Base-by-base conservation (phyloP, 1,140 invertebrate genomes). In the Drosophila truncata region DNA sequence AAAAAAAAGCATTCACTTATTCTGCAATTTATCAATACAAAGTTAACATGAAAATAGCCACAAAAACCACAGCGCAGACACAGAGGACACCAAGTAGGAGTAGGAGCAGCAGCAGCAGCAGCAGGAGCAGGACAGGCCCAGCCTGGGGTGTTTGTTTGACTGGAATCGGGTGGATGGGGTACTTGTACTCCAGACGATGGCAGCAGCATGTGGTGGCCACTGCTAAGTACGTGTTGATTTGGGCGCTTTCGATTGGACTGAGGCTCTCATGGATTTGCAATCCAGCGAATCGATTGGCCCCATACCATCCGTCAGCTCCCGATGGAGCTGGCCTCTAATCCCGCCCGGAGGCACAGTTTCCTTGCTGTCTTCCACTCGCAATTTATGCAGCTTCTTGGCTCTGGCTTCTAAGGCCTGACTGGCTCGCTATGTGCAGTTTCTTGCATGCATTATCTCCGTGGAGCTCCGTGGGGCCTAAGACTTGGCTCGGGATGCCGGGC, bases 141-240 rank as follows among this genome's bases (percentile, higher is more conserved):
- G 63, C 74, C 63, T 33, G 62, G 47, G 63, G 70, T 73, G 70
- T 73, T 72, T 59, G 69, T 71, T 58, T 70, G 64, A 29, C 63
- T 70, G 55, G 69, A 29, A 16, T 41, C 18, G 62, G 31, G 16
- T 35, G 29, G 42, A 73, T 18, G 35, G 60, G 29, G 59, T 20
- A 29, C 23, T 27, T 8, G 46, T 27, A 27, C 59, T 50, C 13
- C 59, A 62, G 23, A 61, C 60, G 23, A 63, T 20, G 50, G 42
- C 63, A 67, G 41, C 62, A 59, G 63, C 73, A 59, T 77, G 74
- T 78, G 80, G 76, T 65, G 66, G 79, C 44, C 62, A 37, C 47
- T 82, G 84, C 85, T 88, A 88, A 88, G 87, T 88, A 90, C 85
- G 84, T 90, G 84, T 88, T 62, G 84, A 88, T 88, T 88, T 76